These are phyloP conservation scores for Drosophila testacea DNA, from an alignment of 2,888 invertebrate genomes.

Conservation along the genomic window DNA sequence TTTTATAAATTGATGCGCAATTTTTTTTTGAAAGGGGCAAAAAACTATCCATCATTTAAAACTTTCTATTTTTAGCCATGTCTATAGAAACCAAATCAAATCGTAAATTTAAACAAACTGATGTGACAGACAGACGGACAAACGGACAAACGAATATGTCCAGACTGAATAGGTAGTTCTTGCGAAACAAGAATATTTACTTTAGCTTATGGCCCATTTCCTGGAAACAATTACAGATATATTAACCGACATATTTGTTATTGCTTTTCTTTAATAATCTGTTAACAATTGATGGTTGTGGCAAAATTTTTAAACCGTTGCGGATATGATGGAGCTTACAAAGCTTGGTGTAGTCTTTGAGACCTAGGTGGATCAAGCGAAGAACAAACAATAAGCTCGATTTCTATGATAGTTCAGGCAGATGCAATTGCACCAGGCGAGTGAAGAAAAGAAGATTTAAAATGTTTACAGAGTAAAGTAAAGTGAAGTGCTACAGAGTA, in stretches of 20 bases:
- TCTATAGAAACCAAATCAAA: background rate
- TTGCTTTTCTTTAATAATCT: conserved; percentile 1
- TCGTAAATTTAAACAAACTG: conserved; percentile 1
- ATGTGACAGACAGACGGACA: background rate
- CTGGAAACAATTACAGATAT: background rate
- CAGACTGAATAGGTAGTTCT: background rate
- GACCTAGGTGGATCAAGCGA: background rate
- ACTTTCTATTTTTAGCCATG: background rate
- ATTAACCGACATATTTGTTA: background rate
- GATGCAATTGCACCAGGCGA: background rate
- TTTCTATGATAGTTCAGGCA: conserved; percentile 4
- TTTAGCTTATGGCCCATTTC: conserved; percentile 10
- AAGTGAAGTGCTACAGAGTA: background rate
- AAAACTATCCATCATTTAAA: conserved; percentile 4
- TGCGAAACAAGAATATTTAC: conserved; percentile 7
- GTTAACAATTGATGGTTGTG: background rate
- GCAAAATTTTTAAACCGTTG: too few species aligned
- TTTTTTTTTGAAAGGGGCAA: background rate
- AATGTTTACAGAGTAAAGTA: conserved; percentile 1
- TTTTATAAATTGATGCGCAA: background rate
- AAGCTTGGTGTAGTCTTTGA: too few species aligned
- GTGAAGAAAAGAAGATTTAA: background rate
- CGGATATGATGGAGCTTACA: too few species aligned
- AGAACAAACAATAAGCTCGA: background rate
- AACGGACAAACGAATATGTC: background rate